Conservation (phyloP, 2,113 vertebrate genomes). For the Dicrurus megarhynchus region DNA sequence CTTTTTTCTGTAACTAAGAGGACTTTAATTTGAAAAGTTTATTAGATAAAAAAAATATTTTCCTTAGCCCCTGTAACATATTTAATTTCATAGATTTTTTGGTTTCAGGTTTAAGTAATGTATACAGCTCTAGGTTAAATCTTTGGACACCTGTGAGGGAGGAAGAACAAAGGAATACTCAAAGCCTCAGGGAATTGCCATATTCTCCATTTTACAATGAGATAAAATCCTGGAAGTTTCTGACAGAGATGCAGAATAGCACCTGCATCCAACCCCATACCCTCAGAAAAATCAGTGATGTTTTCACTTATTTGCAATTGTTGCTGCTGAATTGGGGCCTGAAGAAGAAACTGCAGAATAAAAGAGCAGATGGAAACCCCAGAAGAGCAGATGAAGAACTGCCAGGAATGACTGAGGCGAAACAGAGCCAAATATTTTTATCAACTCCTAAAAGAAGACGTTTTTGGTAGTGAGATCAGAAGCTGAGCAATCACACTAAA, state of each 20-base stretch:
- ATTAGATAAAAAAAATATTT: background rate
- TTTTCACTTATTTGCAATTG: slow-evolving; percentile 1
- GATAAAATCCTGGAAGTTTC: background rate
- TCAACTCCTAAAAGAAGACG: slow-evolving; percentile 27
- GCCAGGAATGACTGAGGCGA: slow-evolving; percentile 51
- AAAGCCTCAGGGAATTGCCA: background rate
- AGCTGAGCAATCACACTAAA: slow-evolving; percentile 46
- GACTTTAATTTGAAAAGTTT: background rate
- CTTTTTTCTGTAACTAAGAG: background rate
- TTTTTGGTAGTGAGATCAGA: slow-evolving; percentile 42
- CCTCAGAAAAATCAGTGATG: background rate
- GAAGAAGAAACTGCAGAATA: slow-evolving; percentile 15
- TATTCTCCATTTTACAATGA: background rate
- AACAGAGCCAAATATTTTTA: slow-evolving; percentile 60
- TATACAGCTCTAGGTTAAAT: background rate
- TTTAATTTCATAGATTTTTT: background rate
- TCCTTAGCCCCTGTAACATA: background rate
- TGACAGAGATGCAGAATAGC: background rate
- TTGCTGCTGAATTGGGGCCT: background rate
- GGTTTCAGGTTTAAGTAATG: background rate
- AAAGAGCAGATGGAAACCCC: slow-evolving; percentile 58
- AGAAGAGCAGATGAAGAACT: slow-evolving; percentile 52
- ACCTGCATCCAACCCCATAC: background rate
- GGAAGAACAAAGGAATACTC: slow-evolving; percentile 16
- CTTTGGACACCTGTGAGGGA: background rate